Evolutionary conservation across 2,113 vertebrate species (phyloP).

Genomic region (Tiliqua scincoides): DNA sequence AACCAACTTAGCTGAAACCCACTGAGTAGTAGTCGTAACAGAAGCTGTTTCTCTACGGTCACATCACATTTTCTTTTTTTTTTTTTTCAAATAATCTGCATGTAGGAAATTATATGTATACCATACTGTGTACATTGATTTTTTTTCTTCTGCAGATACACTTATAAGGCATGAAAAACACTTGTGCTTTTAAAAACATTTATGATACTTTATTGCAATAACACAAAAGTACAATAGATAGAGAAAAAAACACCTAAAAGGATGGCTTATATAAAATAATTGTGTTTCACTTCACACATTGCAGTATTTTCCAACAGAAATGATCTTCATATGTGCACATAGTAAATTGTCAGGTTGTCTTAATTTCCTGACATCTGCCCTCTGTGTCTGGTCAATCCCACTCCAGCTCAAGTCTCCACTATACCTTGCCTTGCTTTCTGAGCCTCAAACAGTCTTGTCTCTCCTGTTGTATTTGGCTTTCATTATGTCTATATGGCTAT

Average conservation of each 20-base stretch:
- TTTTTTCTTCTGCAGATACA: neutral
- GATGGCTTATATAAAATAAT: neutral
- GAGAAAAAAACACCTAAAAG: too few species aligned
- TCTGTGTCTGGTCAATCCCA: neutral
- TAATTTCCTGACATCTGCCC: neutral
- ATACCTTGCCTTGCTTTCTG: neutral
- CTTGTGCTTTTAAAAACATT: too few species aligned
- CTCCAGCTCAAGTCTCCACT: too few species aligned
- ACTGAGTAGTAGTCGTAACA: neutral
- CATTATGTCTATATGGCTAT: neutral
- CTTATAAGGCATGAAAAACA: neutral
- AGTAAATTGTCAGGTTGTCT: neutral
- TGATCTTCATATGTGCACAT: neutral
- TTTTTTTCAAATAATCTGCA: neutral
- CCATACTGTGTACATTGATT: neutral
- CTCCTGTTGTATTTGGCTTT: neutral
- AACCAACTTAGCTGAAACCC: neutral
- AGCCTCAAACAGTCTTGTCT: neutral
- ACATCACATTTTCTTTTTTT: neutral
- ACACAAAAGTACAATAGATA: too few species aligned
- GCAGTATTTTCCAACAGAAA: neutral
- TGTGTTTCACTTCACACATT: neutral
- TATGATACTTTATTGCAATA: too few species aligned
- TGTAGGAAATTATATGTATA: neutral
- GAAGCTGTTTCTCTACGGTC: neutral